These are phyloP conservation scores for Ameiurus melas DNA, from an alignment of 2,113 vertebrate species.

Conservation along the genomic window DNA sequence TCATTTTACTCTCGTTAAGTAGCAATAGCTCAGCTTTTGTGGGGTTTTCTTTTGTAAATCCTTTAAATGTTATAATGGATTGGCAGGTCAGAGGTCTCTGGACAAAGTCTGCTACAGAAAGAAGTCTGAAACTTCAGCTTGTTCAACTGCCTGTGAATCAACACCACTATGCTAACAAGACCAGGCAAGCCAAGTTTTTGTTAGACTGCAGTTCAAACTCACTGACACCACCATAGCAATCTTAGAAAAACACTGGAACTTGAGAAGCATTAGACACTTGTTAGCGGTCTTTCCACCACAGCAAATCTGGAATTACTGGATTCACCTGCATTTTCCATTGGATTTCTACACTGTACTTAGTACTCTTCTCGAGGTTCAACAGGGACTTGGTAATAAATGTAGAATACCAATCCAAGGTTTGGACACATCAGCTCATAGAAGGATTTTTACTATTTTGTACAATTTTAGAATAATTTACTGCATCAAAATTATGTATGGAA, in stretches of 20 bases:
- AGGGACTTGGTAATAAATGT: no score
- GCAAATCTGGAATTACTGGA: background rate
- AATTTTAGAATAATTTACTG: background rate
- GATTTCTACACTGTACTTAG: background rate
- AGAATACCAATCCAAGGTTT: background rate
- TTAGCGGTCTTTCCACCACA: background rate
- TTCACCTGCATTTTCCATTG: background rate
- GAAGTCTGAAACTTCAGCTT: slow-evolving; percentile 8
- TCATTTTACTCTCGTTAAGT: background rate
- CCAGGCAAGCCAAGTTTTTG: slow-evolving; percentile 21
- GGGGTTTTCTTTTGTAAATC: background rate
- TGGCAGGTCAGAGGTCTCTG: background rate
- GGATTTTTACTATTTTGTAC: background rate
- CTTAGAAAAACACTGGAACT: slow-evolving; percentile 11
- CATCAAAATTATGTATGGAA: background rate
- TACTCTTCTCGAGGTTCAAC: background rate
- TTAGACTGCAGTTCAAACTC: background rate
- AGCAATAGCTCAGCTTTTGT: background rate
- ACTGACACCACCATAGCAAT: background rate
- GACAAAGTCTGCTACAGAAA: slow-evolving; percentile 8
- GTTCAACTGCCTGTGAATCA: slow-evolving; percentile 30
- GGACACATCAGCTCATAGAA: background rate
- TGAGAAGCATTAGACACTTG: background rate
- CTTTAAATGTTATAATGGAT: background rate
- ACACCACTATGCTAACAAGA: slow-evolving; percentile 23